Conservation (phyloP, 2,797 vertebrate genomes). For the Eptatretus atami region DNA sequence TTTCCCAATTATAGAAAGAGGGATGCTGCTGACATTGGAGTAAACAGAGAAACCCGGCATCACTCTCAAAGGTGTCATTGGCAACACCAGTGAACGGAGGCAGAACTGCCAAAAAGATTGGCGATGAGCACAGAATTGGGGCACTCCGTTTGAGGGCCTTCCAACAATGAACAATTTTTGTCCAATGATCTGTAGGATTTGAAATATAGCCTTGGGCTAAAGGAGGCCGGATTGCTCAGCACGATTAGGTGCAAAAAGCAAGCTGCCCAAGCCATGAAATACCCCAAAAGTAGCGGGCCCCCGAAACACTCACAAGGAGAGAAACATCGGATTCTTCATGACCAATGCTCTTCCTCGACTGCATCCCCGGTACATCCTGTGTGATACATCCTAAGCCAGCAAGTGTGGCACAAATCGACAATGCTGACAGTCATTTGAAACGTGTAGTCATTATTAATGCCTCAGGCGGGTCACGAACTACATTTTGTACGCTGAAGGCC, state of each 20-base stretch:
- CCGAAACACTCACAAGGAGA: slow-evolving; percentile 45
- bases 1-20: slow-evolving; percentile 7
- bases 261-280: slow-evolving; percentile 52
- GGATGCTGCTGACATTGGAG: slow-evolving; percentile 8
- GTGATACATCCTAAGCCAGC: slow-evolving; percentile 39
- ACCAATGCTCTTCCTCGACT: slow-evolving; percentile 43
- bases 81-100: slow-evolving; percentile 23
- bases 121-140: slow-evolving; percentile 19
- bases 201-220: slow-evolving; percentile 39
- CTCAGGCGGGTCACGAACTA: slow-evolving; percentile 23
- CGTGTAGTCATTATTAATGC: slow-evolving; percentile 60
- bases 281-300: slow-evolving; percentile 70
- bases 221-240: slow-evolving; percentile 46
- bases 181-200: slow-evolving; percentile 50
- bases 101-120: slow-evolving; percentile 12
- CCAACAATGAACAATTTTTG: slow-evolving; percentile 87
- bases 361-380: slow-evolving; percentile 23
- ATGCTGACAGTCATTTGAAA: slow-evolving; percentile 32
- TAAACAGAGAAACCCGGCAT: background rate
- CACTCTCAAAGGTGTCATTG: slow-evolving; percentile 16
- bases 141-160: slow-evolving; percentile 31
- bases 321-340: slow-evolving; percentile 49
- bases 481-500: slow-evolving; percentile 49
- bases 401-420: slow-evolving; percentile 27
- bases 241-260: slow-evolving; percentile 18